Base-by-base conservation (phyloP, 1,140 invertebrate genomes). In the Cyclargus thomasi region DNA sequence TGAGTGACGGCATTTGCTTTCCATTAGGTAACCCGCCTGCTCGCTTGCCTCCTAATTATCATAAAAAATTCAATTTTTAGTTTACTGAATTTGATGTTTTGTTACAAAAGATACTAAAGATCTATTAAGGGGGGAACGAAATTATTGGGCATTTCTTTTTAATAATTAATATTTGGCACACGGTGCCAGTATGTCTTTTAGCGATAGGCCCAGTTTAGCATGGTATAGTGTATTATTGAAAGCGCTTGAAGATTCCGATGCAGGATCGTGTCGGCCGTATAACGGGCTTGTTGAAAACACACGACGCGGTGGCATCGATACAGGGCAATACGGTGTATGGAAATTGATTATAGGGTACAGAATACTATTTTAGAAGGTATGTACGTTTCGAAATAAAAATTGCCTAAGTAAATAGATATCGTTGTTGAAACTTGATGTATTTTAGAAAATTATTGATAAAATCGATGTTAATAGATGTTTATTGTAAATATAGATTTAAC, bases 391-490 rank as follows among this genome's bases (percentile, higher is more conserved):
- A 23, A 70, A 74, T 72, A 77, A 85, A 79, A 80, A 77, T 77
- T 64, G 86, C 83, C 85, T 87, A 87, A 86, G 78, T 82, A 75
- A 80, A 72, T 83, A 86, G 75, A 79, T 78, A 85, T 86, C 84
- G 83, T 90, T 90, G 85, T 88, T 90, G 80, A 72, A 82, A 84
- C 74, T 90, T 83, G 85, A 86, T 90, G 88, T 90, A 90, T 90
- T 90, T 88, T 88, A 90, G 88, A 90, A 70, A 80, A 86, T 83
- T 88, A 88, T 90, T 90, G 80, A 90, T 86, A 80, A 84, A 88
- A 88, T 90, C 78, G 88, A 90, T 90, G 88, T 90, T 90, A 87
- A 88, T 90, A 90, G 86, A 86, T 90, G 86, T 90, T 90, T 88
- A 90, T 79, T 90, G 85, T 90, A 88, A 80, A 88, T 86, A 88